Evolutionary conservation across 2,888 invertebrate genomes (phyloP), one percentile per base, ranked within the genome.

Genomic region (Boloria selene): DNA sequence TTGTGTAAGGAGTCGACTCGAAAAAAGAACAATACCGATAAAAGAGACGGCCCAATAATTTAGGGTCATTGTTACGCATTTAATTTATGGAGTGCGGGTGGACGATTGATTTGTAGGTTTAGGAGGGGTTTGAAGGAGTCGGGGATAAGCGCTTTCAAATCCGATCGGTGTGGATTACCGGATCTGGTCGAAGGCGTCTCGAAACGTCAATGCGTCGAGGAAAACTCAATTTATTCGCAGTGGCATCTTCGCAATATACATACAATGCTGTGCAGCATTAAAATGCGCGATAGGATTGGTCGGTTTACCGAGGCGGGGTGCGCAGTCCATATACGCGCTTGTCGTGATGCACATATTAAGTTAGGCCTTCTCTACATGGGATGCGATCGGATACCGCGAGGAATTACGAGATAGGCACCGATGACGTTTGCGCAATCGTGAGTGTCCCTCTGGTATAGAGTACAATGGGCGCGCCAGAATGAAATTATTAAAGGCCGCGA

Each of bases 321-420:
- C 77, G 75, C 77, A 78, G 76, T 77, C 91, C 90, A 89, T 90
- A 90, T 91, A 90, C 81, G 90, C 85, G 82, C 71, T 76, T 75
- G 83, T 91, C 91, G 91, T 91, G 91, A 90, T 88, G 91, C 91
- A 91, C 90, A 92, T 92, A 92, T 92, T 92, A 91, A 92, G 90
- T 89, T 88, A 85, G 86, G 79, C 81, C 73, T 72, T 80, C 88
- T 90, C 79, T 88, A 89, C 87, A 90, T 88, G 90, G 79, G 86
- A 81, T 80, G 83, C 79, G 79, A 78, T 78, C 75, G 79, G 80
- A 79, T 77, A 77, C 79, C 77, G 81, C 72, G 73, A 78, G 84
- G 84, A 86, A 79, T 82, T 86, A 87, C 87, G 87, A 77, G 77
- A 86, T 84, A 85, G 84, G 85, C 82, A 81, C 80, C 80, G 87